phyloP scores from a whole-genome alignment of 2,113 vertebrate genomes.

The Hydropotes inermis region DNA sequence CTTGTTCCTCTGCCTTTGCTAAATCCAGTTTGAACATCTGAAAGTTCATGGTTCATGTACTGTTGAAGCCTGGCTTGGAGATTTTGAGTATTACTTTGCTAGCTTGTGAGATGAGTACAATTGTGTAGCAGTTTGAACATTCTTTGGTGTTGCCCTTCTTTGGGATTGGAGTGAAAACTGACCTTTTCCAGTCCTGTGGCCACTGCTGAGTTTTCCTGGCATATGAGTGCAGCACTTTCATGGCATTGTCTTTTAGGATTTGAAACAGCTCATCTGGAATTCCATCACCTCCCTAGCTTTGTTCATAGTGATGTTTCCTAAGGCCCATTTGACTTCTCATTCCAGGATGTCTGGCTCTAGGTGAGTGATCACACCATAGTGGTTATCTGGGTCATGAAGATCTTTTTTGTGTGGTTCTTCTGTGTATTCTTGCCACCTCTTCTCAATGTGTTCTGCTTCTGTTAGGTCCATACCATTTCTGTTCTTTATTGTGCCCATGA shows the following conservation, averaged over 20 bases:
- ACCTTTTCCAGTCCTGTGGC: not conserved
- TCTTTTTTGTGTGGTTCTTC: not conserved
- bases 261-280: not conserved
- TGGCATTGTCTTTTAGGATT: not conserved
- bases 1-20: not conserved
- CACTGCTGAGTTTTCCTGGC: not conserved
- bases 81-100: not conserved
- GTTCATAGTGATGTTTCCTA: not conserved
- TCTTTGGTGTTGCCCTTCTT: not conserved
- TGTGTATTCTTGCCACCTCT: not conserved
- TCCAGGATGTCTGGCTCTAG: not conserved
- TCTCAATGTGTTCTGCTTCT: not conserved
- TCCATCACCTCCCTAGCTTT: not conserved
- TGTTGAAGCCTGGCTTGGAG: not conserved
- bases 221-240: not conserved
- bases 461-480: not conserved
- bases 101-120: not conserved
- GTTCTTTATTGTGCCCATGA: not conserved
- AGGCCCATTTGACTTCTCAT: not conserved
- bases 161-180: not conserved
- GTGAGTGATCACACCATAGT: not conserved
- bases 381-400: not conserved
- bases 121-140: not conserved
- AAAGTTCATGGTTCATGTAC: not conserved
- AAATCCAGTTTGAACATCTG: not conserved